Evolutionary conservation across 2,113 vertebrate genomes (phyloP), one percentile per base, ranked within the genome.

Genomic region (Athene noctua): DNA sequence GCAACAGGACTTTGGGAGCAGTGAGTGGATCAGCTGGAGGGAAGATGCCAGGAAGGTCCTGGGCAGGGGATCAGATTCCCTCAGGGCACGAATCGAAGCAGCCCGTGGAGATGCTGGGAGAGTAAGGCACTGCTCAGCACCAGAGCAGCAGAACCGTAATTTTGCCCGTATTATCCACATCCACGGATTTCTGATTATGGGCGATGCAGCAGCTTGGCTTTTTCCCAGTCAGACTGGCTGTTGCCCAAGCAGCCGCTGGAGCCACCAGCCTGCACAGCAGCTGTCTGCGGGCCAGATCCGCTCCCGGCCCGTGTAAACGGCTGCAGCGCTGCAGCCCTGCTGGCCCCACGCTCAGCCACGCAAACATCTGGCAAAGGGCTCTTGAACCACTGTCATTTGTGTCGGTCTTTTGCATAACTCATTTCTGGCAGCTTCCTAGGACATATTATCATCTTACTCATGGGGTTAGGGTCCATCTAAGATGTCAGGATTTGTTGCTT

Each of bases 271-370:
- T 13, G 26, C 9, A 9, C 42, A 21, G 70, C 70, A 7, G 54
- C 11, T 20, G 22, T 36, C 25, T 0, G 22, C 0, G 2, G 52
- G 65, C 11, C 84, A 36, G 44, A 32, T 44, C 68, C 73, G 44
- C 62, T 32, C 72, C 27, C 6, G 0, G 2, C 16, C 72, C 3
- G 0, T 2, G 32, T 3, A 22, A 73, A 55, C 2, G 34, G 54
- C 38, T 59, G 38, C 5, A 25, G 62, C 2, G 1, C 40, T n/a
- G 47, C 19, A 21, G 51, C 27, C 70, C 57, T 36, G 62, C 27
- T 62, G 73, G 58, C 42, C 34, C 58, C 34, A 1, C 54, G 40
- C 66, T 30, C 29, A 54, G 52, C 52, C 3, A 9, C 36, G 38
- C 36, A 57, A 27, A 52, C 27, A 51, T 23, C 79, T 49, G 19